These are phyloP conservation scores for Centropristis striata DNA, from an alignment of 2,113 vertebrate species.

Conservation along the genomic window DNA sequence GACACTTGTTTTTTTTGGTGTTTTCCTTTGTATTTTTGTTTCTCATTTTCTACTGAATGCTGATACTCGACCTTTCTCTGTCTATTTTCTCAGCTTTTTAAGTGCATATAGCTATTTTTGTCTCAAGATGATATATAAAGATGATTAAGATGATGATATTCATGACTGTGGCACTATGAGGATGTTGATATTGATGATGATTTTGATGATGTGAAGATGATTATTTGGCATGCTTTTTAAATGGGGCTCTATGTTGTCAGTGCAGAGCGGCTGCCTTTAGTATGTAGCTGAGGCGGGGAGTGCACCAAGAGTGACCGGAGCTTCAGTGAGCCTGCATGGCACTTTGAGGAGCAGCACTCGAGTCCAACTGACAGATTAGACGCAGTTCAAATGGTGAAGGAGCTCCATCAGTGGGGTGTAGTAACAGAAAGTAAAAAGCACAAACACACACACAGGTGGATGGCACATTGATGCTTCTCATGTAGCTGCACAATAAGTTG, in stretches of 20 bases:
- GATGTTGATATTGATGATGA: constrained; percentile 52
- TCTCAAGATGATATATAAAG: constrained; percentile 76
- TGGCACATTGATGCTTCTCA: constrained; percentile 7
- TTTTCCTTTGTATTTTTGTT: constrained; percentile 65
- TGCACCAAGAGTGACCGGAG: background rate
- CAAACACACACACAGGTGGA: constrained; percentile 16
- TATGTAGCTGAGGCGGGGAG: constrained; percentile 1
- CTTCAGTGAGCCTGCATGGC: constrained; percentile 19
- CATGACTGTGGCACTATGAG: constrained; percentile 63
- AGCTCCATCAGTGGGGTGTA: constrained; percentile 67
- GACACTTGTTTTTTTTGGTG: constrained; percentile 73
- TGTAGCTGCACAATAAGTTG: constrained; percentile 13
- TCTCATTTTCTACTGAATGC: constrained; percentile 85
- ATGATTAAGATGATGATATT: constrained; percentile 65
- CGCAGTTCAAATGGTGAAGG: background rate
- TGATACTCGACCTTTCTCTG: constrained; percentile 76
- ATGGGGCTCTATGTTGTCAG: constrained; percentile 77
- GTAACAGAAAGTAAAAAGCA: constrained; percentile 34
- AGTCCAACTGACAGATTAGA: background rate
- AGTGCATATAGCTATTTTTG: constrained; percentile 85
- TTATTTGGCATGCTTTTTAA: constrained; percentile 80
- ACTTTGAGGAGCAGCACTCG: background rate
- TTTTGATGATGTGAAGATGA: constrained; percentile 52
- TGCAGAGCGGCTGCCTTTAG: constrained; percentile 64
- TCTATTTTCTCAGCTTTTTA: constrained; percentile 84